Evolutionary conservation across 2,113 vertebrate genomes (phyloP).

Genomic region (Sciurus niger): DNA sequence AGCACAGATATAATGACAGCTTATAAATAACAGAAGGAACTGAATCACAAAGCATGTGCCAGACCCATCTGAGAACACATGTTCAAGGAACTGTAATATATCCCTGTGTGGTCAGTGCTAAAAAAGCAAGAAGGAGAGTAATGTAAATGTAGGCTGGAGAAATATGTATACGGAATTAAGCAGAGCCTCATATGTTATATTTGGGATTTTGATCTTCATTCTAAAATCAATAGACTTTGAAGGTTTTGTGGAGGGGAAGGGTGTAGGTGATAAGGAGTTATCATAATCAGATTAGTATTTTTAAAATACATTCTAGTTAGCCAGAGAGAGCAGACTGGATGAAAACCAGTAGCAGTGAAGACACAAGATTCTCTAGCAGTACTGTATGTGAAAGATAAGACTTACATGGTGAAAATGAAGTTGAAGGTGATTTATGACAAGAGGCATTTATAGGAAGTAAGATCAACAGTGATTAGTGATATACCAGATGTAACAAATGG

Average conservation of each 20-base stretch:
- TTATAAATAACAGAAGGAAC: background rate
- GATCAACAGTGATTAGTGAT: background rate
- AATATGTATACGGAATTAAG: background rate
- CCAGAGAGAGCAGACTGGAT: background rate
- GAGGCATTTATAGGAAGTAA: conserved; percentile 27
- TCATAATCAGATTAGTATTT: background rate
- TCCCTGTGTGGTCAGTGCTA: background rate
- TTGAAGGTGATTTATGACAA: background rate
- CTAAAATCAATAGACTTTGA: background rate
- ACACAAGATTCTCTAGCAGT: background rate
- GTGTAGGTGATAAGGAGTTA: background rate
- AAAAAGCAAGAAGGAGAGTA: background rate
- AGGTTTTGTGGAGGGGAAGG: background rate
- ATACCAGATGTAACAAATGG: background rate
- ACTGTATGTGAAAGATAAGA: background rate
- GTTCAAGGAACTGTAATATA: background rate
- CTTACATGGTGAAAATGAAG: background rate
- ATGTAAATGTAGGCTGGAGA: background rate
- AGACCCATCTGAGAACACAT: background rate
- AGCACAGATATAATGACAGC: background rate
- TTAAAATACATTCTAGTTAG: background rate
- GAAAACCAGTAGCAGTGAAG: background rate
- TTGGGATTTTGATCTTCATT: background rate
- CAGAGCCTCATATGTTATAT: fast-evolving
- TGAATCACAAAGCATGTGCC: background rate